phyloP scores from a whole-genome alignment of 2,797 vertebrate genomes.

The Aeoliscus strigatus region DNA sequence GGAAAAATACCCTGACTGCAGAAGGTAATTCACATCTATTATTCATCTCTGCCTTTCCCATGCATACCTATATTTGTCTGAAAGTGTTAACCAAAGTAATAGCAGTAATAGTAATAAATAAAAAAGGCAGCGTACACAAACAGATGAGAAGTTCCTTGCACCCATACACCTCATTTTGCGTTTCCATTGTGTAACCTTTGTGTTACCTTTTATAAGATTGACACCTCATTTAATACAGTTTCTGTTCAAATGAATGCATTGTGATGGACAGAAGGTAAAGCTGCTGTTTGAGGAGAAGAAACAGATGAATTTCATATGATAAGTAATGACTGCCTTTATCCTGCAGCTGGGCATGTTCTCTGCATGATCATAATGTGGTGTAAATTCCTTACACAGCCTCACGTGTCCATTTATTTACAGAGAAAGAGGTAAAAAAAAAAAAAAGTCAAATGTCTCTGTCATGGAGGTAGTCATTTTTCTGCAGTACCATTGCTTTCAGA shows the following conservation, averaged over 20 bases:
- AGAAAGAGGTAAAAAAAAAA: conserved; percentile 29
- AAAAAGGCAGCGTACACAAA: conserved; percentile 13
- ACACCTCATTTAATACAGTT: background rate
- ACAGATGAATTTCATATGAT: conserved; percentile 4
- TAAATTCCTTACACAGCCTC: conserved; percentile 24
- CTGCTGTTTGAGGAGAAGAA: background rate
- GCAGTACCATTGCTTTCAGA: conserved; percentile 62
- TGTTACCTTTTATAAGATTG: background rate
- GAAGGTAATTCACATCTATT: conserved; percentile 69
- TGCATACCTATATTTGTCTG: conserved; percentile 67
- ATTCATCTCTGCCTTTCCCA: conserved; percentile 68
- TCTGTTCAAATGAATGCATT: too few species aligned
- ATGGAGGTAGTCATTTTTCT: conserved; percentile 63
- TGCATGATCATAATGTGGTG: conserved; percentile 5
- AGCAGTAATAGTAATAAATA: too few species aligned
- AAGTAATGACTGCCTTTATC: conserved; percentile 3
- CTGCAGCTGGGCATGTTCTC: background rate
- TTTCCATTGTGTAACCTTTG: conserved; percentile 2
- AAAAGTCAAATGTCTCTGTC: conserved; percentile 33
- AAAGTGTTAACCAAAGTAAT: conserved; percentile 56
- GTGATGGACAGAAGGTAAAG: background rate
- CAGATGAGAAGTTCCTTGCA: too few species aligned
- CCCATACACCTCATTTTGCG: conserved; percentile 4
- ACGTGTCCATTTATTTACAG: conserved; percentile 33
- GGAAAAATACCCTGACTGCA: conserved; percentile 46